phyloP scores from a whole-genome alignment of 2,113 vertebrate species.

The Falcunculus frontatus region DNA sequence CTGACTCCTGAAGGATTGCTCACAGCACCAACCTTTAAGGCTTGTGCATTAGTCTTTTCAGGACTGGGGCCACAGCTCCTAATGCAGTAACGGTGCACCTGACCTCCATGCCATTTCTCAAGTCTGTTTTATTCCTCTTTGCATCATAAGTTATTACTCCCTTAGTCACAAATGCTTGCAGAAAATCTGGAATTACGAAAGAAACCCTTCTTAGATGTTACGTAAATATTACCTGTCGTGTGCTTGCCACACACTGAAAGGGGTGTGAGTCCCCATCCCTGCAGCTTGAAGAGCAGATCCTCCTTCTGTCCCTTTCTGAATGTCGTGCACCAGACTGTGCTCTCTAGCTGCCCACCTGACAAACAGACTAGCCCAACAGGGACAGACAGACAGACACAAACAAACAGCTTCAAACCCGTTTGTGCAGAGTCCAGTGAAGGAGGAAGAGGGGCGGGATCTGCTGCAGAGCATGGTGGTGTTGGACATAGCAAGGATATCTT shows the following conservation, averaged over 20 bases:
- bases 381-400: not conserved
- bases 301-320: not conserved
- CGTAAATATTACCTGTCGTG: accelerated
- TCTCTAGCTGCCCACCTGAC: not conserved
- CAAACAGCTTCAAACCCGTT: accelerated
- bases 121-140: not conserved
- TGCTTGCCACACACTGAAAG: not conserved
- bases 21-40: not conserved
- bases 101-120: accelerated
- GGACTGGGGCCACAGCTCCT: not conserved
- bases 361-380: not conserved
- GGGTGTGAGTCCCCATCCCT: not conserved
- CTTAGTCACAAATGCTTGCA: not conserved
- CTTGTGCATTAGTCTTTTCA: not conserved
- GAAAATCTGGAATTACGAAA: not conserved
- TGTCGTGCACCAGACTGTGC: accelerated
- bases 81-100: too few relatives aligned
- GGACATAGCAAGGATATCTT: accelerated
- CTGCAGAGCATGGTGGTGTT: not conserved
- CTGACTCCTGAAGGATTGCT: not conserved
- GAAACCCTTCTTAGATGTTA: not conserved
- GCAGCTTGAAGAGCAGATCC: not conserved
- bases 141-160: not conserved
- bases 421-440: accelerated
- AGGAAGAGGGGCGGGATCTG: not conserved